Evolutionary conservation across 2,888 invertebrate genomes (phyloP), one percentile per base, ranked within the genome.

Genomic region (Sabatieria punctata): DNA sequence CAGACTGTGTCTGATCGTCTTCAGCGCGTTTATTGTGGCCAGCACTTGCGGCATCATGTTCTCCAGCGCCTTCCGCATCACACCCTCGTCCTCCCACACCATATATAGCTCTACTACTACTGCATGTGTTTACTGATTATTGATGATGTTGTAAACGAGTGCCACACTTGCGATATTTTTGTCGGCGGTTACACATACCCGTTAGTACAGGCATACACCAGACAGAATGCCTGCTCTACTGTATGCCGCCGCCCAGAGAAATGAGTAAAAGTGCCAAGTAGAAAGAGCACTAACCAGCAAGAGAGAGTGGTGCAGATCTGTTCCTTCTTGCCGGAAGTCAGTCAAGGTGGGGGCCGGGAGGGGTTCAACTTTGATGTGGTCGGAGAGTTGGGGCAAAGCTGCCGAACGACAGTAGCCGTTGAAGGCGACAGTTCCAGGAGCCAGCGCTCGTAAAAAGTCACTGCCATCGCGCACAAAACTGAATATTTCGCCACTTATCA

Each of bases 391-490:
- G 11, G 93, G 91, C 55, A 95, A 74, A 56, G 77, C 75, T 4
- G 89, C 80, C 2, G 82, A 80, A 51, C 73, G 73, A 53, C 83
- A 77, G 51, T 77, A 72, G 22, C 81, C 84, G 50, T 79, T 73
- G 65, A 88, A 80, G 72, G 91, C 88, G 52, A 91, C 73, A 25
- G 85, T 81, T 19, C 84, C 82, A 53, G 95, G 71, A 25, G 86
- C 78, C 51, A 93, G 71, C 27, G 78, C 74, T 64, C 80, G 79
- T 3, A 80, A 75, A 64, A 89, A 82, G 13, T 77, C 72, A 15
- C 80, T 80, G n/a, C 82, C 81, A 57, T 77, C 69, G 51, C 73
- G 71, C 6, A 82, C 75, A 56, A 80, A 80, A 38, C 78, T 79
- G 53, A 35, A 46, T n/a, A n/a, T n/a, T n/a, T n/a, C n/a, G n/a